These are phyloP conservation scores for Phortica variegata DNA, from an alignment of 1,140 invertebrate species.

Conservation along the genomic window DNA sequence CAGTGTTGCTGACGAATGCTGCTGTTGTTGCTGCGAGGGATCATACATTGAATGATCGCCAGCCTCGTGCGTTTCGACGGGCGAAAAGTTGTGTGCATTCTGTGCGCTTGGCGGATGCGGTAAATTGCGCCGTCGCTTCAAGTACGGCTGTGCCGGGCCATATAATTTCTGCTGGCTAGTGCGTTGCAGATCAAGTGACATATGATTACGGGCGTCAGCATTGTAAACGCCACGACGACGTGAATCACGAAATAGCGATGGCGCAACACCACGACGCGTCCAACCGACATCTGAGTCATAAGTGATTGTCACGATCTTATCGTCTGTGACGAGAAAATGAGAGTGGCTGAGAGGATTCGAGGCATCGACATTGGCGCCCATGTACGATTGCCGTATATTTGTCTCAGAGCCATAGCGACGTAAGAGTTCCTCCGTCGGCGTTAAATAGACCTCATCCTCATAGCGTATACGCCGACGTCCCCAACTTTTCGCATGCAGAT, in stretches of 20 bases:
- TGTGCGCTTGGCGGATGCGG: constrained; percentile 53
- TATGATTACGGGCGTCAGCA: constrained; percentile 35
- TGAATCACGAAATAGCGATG: constrained; percentile 37
- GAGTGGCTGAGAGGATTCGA: constrained; percentile 49
- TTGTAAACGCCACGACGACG: constrained; percentile 25
- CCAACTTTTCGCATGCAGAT: constrained; percentile 52
- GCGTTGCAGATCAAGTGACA: constrained; percentile 49
- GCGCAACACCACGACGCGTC: constrained; percentile 49
- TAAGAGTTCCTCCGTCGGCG: constrained; percentile 22
- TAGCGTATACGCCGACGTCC: constrained; percentile 47
- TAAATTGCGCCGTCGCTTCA: constrained; percentile 45
- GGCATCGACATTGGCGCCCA: constrained; percentile 48
- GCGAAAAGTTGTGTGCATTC: constrained; percentile 52
- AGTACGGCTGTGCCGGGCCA: constrained; percentile 42
- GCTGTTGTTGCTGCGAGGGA: constrained; percentile 4
- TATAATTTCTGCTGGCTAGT: constrained; percentile 51
- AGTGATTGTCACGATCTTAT: constrained; percentile 56
- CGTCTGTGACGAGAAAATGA: constrained; percentile 57
- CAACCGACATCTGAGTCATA: constrained; percentile 59
- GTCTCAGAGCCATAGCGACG: constrained; percentile 50
- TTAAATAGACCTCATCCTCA: constrained; percentile 42
- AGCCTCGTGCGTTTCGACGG: constrained; percentile 27
- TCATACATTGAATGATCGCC: no score
- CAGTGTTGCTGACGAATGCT: constrained; percentile 17
- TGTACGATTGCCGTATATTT: constrained; percentile 53